These are phyloP conservation scores for Prunella himalayana DNA, from an alignment of 2,113 vertebrate genomes.

Conservation along the genomic window DNA sequence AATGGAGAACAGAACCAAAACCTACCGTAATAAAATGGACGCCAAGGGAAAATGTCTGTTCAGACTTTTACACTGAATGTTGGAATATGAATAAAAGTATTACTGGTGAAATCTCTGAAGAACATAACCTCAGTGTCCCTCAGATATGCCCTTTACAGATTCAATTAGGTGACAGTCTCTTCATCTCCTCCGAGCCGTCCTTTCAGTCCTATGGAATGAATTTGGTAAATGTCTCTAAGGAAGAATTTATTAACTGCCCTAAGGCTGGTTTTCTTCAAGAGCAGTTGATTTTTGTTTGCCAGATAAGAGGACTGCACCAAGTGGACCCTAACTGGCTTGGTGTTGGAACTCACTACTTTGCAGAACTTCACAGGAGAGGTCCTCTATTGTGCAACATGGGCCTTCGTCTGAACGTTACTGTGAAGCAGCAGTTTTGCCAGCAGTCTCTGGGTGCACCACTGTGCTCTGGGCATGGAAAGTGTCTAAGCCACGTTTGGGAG, in stretches of 20 bases:
- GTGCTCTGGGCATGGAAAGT: constrained; percentile 80
- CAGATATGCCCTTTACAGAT: constrained; percentile 83
- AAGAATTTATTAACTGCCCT: constrained; percentile 76
- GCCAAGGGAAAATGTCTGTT: constrained; percentile 71
- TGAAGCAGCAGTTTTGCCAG: constrained; percentile 77
- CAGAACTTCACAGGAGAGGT: constrained; percentile 66
- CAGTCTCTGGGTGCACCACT: constrained; percentile 60
- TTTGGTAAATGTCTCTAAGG: constrained; percentile 76
- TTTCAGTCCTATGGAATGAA: constrained; percentile 75
- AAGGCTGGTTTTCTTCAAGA: constrained; percentile 18
- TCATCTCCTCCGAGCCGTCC: constrained; percentile 71
- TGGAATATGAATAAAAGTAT: constrained; percentile 47
- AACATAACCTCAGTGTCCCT: constrained; percentile 51
- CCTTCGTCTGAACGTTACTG: constrained; percentile 76
- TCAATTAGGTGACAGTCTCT: constrained; percentile 78
- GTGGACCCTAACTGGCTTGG: constrained; percentile 75
- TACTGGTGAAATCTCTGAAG: background rate
- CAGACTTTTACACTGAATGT: constrained; percentile 64
- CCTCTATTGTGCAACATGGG: constrained; percentile 70
- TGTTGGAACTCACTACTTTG: constrained; percentile 79
- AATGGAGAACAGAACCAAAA: constrained; percentile 70
- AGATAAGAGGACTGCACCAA: constrained; percentile 61
- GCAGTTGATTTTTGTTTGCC: constrained; percentile 68
- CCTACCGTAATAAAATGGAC: constrained; percentile 73
- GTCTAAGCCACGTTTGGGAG: constrained; percentile 73